Conservation (phyloP, 2,797 vertebrate genomes). For the Myripristis murdjan region DNA sequence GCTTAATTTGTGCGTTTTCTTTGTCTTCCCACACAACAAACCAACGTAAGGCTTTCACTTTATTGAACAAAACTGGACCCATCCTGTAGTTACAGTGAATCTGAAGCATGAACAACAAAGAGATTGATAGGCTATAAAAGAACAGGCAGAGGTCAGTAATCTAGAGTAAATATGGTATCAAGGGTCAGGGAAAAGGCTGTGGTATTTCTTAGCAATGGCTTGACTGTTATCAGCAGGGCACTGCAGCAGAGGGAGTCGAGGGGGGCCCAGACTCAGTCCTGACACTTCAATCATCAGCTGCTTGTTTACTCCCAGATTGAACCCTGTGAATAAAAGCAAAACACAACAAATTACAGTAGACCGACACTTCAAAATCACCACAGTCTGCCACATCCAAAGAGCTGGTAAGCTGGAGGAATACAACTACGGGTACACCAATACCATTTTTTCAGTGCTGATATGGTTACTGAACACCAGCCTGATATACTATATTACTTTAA, state of each 20-base stretch:
- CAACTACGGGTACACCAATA: no score
- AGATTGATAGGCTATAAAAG: background rate
- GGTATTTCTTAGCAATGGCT: slow-evolving; percentile 82
- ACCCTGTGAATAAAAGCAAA: slow-evolving; percentile 74
- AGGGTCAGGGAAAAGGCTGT: slow-evolving; percentile 66
- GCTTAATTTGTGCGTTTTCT: no score
- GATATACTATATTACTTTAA: no score
- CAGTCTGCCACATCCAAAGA: background rate
- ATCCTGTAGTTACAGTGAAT: background rate
- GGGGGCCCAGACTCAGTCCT: slow-evolving; percentile 92
- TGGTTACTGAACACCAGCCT: no score
- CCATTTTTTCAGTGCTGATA: no score
- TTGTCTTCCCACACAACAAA: no score
- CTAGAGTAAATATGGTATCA: background rate
- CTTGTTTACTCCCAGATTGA: slow-evolving; percentile 93
- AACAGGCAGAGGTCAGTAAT: background rate
- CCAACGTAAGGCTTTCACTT: background rate
- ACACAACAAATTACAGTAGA: background rate
- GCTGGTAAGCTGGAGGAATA: background rate
- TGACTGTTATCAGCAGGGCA: slow-evolving; percentile 70
- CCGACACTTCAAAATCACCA: background rate
- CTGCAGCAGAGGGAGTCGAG: slow-evolving; percentile 88
- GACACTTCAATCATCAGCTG: slow-evolving; percentile 91
- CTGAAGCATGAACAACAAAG: background rate
- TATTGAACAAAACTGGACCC: background rate